Evolutionary conservation across 2,797 vertebrate genomes (phyloP), one percentile per base, ranked within the genome.

Genomic region (Coregonus ussuriensis): DNA sequence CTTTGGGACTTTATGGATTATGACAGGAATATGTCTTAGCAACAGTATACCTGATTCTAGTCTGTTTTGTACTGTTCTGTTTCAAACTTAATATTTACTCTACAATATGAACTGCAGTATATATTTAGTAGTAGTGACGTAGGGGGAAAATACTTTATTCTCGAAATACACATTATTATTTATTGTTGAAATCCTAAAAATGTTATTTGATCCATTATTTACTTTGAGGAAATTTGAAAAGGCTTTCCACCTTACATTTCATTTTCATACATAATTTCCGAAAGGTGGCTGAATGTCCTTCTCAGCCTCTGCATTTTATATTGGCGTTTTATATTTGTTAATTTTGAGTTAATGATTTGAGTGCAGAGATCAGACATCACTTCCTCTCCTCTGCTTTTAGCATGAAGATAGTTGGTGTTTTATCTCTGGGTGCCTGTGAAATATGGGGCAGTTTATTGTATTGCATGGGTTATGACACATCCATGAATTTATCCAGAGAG

Each of bases 391-490:
- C 41, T 47, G 41, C 41, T 47, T 13, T 47, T 13, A 47, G 41
- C 41, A 47, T 9, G 41, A 47, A 47, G 1, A 47, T 47, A 47
- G 41, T 47, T 47, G 41, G 9, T 47, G 9, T 86, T 83, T 84
- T 81, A 83, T 90, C 86, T 82, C 79, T 79, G 72, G 78, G 74
- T 75, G 85, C 80, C 79, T 85, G 83, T 94, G 92, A 95, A 93
- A 93, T 93, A 94, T 93, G 89, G 85, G 79, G 74, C 85, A 89
- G 88, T 93, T 94, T 93, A 94, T 95, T 94, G 90, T 93, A 92
- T 93, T 93, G 86, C 89, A 84, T 63, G 85, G 89, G 86, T 89
- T 94, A 83, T 94, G 93, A 93, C 91, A 94, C 91, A 88, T 94
- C 93, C 93, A 93, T 89, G 88, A 90, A 94, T 95, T 93, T 94